Percentiles rank a stretch among this genome's conserved stretches.
Conservation (phyloP, 1,140 invertebrate species). For the Paraescarpia echinospica region DNA sequence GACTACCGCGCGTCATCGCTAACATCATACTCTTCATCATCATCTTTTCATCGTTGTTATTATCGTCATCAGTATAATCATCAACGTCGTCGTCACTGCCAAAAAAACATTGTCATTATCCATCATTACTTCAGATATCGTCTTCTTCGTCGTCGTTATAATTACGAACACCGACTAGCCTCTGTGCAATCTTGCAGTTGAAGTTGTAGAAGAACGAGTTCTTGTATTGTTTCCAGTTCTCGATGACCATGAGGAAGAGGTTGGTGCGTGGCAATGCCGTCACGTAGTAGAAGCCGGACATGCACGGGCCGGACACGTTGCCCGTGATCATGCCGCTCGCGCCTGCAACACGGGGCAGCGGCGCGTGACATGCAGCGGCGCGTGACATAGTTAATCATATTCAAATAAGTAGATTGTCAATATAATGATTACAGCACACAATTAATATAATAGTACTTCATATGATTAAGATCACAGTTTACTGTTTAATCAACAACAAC, state of each 20-base stretch:
- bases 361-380: too few relatives aligned
- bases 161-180: conserved; percentile 36
- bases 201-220: conserved; percentile 58
- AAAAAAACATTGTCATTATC: neutral
- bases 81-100: neutral
- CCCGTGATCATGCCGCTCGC: conserved; percentile 59
- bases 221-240: conserved; percentile 55
- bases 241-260: conserved; percentile 59
- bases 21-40: neutral
- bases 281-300: conserved; percentile 61
- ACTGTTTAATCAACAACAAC: too few relatives aligned
- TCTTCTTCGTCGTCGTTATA: neutral
- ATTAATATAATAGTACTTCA: too few relatives aligned
- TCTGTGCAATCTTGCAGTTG: conserved; percentile 58
- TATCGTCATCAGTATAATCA: neutral
- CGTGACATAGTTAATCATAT: too few relatives aligned
- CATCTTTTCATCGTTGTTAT: neutral
- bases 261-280: conserved; percentile 58
- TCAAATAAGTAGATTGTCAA: too few relatives aligned
- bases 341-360: conserved; percentile 36
- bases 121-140: neutral
- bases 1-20: too few relatives aligned
- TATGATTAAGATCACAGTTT: too few relatives aligned
- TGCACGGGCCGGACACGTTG: conserved; percentile 60
- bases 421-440: too few relatives aligned